These are phyloP conservation scores for Lasioglossum zephyrum DNA, from an alignment of 2,888 invertebrate species.

Conservation along the genomic window DNA sequence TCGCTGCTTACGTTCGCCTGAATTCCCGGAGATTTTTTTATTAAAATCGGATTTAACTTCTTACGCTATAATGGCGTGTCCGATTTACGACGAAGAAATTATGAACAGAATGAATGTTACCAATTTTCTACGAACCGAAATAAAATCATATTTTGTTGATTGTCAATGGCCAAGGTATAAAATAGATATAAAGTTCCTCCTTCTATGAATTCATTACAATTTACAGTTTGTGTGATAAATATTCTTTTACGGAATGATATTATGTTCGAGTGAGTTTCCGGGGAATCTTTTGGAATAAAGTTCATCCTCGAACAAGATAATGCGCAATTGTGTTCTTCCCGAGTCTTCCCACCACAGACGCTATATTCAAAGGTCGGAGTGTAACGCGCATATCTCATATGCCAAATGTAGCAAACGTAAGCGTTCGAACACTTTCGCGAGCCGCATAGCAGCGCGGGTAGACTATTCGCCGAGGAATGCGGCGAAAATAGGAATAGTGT, in stretches of 20 bases:
- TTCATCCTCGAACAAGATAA: neutral
- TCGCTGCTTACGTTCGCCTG: neutral
- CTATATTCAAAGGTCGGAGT: neutral
- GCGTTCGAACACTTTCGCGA: constrained; percentile 9
- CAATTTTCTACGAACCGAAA: neutral
- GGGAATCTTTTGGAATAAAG: neutral
- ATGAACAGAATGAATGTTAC: neutral
- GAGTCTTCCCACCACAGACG: neutral
- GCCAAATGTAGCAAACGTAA: constrained; percentile 9
- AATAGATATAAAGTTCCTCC: too few species aligned
- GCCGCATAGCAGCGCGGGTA: neutral
- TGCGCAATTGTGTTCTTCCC: neutral
- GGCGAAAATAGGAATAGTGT: constrained; percentile 1
- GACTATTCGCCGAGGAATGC: constrained; percentile 13
- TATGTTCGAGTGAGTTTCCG: neutral
- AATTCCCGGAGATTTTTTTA: neutral
- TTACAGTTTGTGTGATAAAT: too few species aligned
- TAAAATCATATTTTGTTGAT: neutral
- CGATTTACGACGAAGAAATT: neutral
- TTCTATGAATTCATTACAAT: too few species aligned
- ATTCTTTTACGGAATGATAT: neutral
- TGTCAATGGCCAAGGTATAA: too few species aligned
- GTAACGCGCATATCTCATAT: neutral
- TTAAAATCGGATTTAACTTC: neutral
- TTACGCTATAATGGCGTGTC: neutral